A percentile compares a stretch with the other conserved stretches of the same genome.
Evolutionary conservation across 2,113 vertebrate genomes (phyloP).

Genomic region (Cromileptes altivelis): DNA sequence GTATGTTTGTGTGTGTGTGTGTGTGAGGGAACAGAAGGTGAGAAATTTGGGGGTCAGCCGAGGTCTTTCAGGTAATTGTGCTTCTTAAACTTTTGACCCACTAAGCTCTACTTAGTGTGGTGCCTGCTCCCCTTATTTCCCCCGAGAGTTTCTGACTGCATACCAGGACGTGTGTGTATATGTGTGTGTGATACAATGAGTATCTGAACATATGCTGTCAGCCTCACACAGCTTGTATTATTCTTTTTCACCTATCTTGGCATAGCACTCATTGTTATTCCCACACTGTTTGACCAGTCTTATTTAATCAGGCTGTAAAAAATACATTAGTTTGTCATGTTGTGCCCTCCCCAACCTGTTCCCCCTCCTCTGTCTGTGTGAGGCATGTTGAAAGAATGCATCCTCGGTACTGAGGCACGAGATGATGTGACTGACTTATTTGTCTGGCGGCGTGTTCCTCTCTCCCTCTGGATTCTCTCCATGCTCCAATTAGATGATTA

Average conservation of each 20-base stretch:
- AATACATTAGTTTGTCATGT: constrained; percentile 20
- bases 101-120: constrained; percentile 75
- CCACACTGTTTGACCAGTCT: constrained; percentile 5
- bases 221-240: constrained; percentile 44
- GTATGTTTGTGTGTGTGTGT: constrained; percentile 43
- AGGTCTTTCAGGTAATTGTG: constrained; percentile 84
- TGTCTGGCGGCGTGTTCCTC: constrained; percentile 7
- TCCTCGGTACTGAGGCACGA: background rate
- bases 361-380: constrained; percentile 18
- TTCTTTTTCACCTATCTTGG: constrained; percentile 47
- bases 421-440: constrained; percentile 57
- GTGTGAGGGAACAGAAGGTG: constrained; percentile 74
- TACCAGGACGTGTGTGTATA: constrained; percentile 58
- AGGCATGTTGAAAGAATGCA: constrained; percentile 43
- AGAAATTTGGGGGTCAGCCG: constrained; percentile 77
- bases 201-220: constrained; percentile 58
- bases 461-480: constrained; percentile 44
- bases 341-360: background rate
- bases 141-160: constrained; percentile 66
- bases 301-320: constrained; percentile 42
- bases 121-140: constrained; percentile 76
- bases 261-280: constrained; percentile 9
- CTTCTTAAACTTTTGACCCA: constrained; percentile 84
- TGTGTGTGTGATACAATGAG: constrained; percentile 43
- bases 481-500: constrained; percentile 50